Conservation (phyloP, 2,888 invertebrate genomes). For the Melinaea marsaeus region DNA sequence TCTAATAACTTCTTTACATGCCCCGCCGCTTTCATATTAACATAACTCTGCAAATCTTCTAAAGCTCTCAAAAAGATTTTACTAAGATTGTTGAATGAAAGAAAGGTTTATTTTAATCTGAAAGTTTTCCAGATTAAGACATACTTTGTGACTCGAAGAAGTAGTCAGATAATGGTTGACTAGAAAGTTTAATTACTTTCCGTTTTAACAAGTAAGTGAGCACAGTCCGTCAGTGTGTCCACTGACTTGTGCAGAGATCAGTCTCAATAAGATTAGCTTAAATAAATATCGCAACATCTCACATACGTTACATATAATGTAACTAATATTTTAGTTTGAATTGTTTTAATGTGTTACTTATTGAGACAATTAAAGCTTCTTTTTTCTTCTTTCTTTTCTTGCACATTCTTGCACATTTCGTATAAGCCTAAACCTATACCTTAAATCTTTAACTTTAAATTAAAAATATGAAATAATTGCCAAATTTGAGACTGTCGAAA, state of each 20-base stretch:
- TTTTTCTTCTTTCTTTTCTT: too few relatives aligned
- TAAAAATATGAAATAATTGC: too few relatives aligned
- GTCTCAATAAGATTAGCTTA: neutral
- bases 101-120: slow-evolving; percentile 42
- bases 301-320: neutral
- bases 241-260: neutral
- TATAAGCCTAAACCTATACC: too few relatives aligned
- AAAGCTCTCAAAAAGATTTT: slow-evolving; percentile 21
- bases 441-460: too few relatives aligned
- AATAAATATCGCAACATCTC: neutral
- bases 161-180: slow-evolving; percentile 66
- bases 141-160: slow-evolving; percentile 57
- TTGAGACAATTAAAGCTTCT: too few relatives aligned
- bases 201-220: slow-evolving; percentile 34
- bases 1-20: neutral
- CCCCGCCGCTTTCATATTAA: too few relatives aligned
- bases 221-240: neutral
- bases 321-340: neutral
- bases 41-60: neutral
- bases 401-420: too few relatives aligned
- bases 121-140: slow-evolving; percentile 58
- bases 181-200: slow-evolving; percentile 71
- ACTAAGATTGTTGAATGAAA: slow-evolving; percentile 49
- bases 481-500: too few relatives aligned
- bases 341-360: too few relatives aligned